Evolutionary conservation across 2,113 vertebrate genomes (phyloP), one percentile per base, ranked within the genome.

Genomic region (Heliornis fulica): DNA sequence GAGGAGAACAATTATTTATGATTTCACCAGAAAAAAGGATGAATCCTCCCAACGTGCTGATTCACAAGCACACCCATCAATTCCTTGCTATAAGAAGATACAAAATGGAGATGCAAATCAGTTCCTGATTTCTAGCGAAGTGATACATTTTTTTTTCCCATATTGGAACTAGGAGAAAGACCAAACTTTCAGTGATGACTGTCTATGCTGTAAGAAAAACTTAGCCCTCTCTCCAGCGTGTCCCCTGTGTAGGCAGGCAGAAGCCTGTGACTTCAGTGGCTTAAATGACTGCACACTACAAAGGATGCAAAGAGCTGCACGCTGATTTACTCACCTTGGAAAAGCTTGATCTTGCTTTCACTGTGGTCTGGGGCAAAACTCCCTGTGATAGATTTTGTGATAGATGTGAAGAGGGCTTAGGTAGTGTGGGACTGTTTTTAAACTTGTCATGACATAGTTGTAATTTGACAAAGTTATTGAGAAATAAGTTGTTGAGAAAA

Each of bases 1-100:
- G 80, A 94, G 85, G 87, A 95, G 94, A 94, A 83, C 89, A 94
- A 94, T 96, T 88, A 93, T 96, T 93, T 97, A 94, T 93, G 83
- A 95, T 96, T 97, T 94, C 92, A 93, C 65, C 70, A 77, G 84
- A 41, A 91, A 70, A 72, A 93, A 86, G n/a, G n/a, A 92, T 25
- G 65, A 93, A 88, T 86, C 92, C 83, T 96, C 83, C 68, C 68
- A 74, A 83, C 53, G 22, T 90, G 94, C 92, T 96, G 94, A 93
- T 91, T 96, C 94, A 96, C 87, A 85, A 92, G 93, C 72, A 84
- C 80, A 93, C 92, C 83, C 88, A 83, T 96, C 72, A 56, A 7
- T 71, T 90, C 77, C 69, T 87, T 93, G 87, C 82, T 96, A 53
- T 87, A 93, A 82, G 81, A 87, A 96, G 89, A 91, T 53, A 83